A percentile compares a stretch with the other conserved stretches of the same genome.
phyloP scores from a whole-genome alignment of 2,888 invertebrate species.

The Nomada lathburiana region DNA sequence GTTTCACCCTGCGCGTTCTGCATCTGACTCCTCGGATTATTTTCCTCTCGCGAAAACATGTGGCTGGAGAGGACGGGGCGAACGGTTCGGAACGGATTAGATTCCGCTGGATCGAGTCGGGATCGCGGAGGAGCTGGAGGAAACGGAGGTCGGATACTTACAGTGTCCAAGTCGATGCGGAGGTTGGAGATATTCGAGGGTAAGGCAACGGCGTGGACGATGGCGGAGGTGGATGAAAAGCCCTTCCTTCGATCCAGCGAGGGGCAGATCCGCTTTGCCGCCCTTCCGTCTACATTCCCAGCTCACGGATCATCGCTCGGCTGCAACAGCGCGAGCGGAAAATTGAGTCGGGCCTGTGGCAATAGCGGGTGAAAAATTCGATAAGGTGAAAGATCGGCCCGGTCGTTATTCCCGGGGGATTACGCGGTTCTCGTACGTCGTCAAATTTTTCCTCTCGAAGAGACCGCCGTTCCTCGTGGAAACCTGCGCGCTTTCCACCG shows the following conservation, averaged over 20 bases:
- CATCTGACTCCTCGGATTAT: background rate
- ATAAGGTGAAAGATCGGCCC: slow-evolving; percentile 33
- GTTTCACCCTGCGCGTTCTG: background rate
- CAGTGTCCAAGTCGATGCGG: slow-evolving; percentile 45
- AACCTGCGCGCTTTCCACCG: background rate
- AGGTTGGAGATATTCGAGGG: slow-evolving; percentile 37
- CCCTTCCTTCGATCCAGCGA: slow-evolving; percentile 73
- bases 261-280: slow-evolving; percentile 73
- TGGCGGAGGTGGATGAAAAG: slow-evolving; percentile 67
- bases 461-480: background rate
- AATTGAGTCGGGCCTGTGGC: slow-evolving; percentile 9
- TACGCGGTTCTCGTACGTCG: background rate
- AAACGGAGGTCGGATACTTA: slow-evolving; percentile 39
- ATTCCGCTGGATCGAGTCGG: background rate
- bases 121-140: background rate
- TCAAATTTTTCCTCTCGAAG: background rate
- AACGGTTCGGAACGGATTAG: background rate
- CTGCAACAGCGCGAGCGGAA: slow-evolving; percentile 70
- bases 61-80: background rate
- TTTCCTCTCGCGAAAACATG: background rate
- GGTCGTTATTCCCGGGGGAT: background rate
- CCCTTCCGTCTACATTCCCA: slow-evolving; percentile 78
- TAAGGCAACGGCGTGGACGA: slow-evolving; percentile 52
- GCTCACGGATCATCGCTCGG: slow-evolving; percentile 75
- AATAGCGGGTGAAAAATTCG: slow-evolving; percentile 39